A percentile compares a stretch with the other conserved stretches of the same genome.
These are phyloP conservation scores for Formica selysi DNA, from an alignment of 1,140 invertebrate genomes.

Conservation along the genomic window DNA sequence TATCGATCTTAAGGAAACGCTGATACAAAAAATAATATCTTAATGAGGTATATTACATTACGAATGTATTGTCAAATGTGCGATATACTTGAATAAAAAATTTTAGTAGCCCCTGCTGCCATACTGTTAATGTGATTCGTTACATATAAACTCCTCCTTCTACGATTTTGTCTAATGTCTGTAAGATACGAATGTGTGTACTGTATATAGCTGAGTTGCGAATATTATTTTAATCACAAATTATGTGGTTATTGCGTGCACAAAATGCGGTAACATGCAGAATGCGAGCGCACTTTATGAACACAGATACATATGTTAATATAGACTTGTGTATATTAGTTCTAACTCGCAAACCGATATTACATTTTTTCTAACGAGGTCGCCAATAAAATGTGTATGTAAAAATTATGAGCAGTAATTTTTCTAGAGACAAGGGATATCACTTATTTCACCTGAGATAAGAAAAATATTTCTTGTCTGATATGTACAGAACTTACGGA, in stretches of 20 bases:
- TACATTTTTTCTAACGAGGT: slow-evolving; percentile 27
- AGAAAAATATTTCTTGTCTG: too few relatives aligned
- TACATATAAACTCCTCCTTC: slow-evolving; percentile 25
- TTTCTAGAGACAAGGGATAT: not conserved
- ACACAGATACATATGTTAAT: slow-evolving; percentile 18
- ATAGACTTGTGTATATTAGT: slow-evolving; percentile 5
- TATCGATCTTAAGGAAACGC: not conserved
- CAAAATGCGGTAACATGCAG: slow-evolving; percentile 3
- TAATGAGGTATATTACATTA: slow-evolving; percentile 24
- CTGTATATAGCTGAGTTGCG: slow-evolving; percentile 14
- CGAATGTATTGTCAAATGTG: slow-evolving; percentile 25
- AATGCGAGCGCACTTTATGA: slow-evolving; percentile 14
- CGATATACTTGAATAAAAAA: slow-evolving; percentile 17
- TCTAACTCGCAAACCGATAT: not conserved
- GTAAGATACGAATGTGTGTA: not conserved
- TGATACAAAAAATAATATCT: not conserved
- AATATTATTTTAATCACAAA: slow-evolving; percentile 11
- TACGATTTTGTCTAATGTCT: slow-evolving; percentile 24
- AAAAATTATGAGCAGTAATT: not conserved
- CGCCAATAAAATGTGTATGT: not conserved
- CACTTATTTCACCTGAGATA: too few relatives aligned
- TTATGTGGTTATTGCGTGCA: not conserved
- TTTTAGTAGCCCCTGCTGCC: not conserved
- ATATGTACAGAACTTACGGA: too few relatives aligned
- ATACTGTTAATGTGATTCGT: not conserved